phyloP scores from a whole-genome alignment of 1,140 invertebrate genomes.

The Dolichoris vasculosae region DNA sequence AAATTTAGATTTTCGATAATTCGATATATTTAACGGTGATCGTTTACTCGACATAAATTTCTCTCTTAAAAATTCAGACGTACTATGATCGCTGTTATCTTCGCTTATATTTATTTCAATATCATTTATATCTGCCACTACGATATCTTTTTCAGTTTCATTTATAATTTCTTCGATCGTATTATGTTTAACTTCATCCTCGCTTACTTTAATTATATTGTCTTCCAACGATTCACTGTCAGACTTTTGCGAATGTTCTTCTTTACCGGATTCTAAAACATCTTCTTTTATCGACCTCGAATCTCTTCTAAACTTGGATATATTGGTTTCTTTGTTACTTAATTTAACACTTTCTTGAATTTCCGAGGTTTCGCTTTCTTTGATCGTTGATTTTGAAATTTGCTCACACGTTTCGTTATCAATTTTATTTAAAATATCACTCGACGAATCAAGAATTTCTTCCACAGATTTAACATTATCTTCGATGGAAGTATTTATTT shows the following conservation, averaged over 20 bases:
- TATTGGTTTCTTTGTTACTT: background rate
- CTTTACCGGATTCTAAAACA: background rate
- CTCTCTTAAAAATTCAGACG: background rate
- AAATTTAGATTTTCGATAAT: constrained; percentile 4
- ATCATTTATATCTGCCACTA: background rate
- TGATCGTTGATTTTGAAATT: background rate
- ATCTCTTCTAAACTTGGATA: background rate
- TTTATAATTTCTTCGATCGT: background rate
- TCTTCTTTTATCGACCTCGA: background rate
- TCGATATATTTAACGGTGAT: background rate
- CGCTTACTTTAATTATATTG: constrained; percentile 2
- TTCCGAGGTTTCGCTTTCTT: background rate
- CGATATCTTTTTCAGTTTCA: background rate
- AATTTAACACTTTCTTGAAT: background rate
- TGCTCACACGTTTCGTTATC: background rate
- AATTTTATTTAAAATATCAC: background rate
- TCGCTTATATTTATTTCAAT: background rate
- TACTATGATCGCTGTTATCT: background rate
- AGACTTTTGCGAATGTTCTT: background rate
- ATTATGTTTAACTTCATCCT: background rate
- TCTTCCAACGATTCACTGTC: constrained; percentile 14
- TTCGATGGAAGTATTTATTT: background rate
- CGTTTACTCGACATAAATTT: background rate
- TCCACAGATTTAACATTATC: background rate
- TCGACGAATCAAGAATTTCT: background rate